A percentile compares a stretch with the other conserved stretches of the same genome.
These are phyloP conservation scores for Dysidea cf. avara DNA, from an alignment of 37 sponge, comb jelly and placozoan genomes.

Conservation along the genomic window DNA sequence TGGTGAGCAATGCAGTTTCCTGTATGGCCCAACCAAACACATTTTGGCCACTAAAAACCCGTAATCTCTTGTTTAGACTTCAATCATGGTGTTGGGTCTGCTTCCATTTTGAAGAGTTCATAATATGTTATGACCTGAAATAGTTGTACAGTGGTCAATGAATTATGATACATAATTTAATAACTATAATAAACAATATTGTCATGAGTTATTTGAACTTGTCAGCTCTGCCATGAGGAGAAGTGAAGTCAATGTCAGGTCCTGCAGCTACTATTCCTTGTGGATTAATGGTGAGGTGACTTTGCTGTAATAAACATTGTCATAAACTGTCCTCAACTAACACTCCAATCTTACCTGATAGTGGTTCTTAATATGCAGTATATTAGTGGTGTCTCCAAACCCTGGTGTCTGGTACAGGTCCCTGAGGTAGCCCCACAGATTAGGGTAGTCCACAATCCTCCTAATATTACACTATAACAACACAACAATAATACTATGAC, in stretches of 20 bases:
- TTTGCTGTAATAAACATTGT: constrained; percentile 29
- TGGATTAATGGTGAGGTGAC: constrained; percentile 68
- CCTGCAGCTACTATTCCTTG: constrained; percentile 87
- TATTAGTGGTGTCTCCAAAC: constrained; percentile 78
- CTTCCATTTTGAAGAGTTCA: no score
- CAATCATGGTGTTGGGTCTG: no score
- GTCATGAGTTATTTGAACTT: not conserved
- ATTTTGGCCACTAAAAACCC: no score
- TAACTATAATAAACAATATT: no score
- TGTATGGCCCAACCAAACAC: no score
- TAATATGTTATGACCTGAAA: no score
- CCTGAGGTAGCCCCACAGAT: constrained; percentile 86
- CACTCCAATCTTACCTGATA: constrained; percentile 57
- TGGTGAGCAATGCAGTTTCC: no score
- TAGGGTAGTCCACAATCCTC: constrained; percentile 87
- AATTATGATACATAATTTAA: no score
- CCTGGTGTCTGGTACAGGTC: constrained; percentile 88
- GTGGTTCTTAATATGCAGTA: constrained; percentile 78
- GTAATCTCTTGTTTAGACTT: no score
- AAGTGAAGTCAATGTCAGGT: constrained; percentile 77
- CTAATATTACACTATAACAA: constrained; percentile 81
- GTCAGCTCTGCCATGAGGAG: constrained; percentile 75
- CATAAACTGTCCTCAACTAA: not conserved
- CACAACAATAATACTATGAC: not conserved
- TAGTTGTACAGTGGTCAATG: no score